Percentiles rank a stretch among this genome's conserved stretches.
These are phyloP conservation scores for Epinephelus awoara DNA, from an alignment of 2,797 vertebrate genomes.

Conservation along the genomic window DNA sequence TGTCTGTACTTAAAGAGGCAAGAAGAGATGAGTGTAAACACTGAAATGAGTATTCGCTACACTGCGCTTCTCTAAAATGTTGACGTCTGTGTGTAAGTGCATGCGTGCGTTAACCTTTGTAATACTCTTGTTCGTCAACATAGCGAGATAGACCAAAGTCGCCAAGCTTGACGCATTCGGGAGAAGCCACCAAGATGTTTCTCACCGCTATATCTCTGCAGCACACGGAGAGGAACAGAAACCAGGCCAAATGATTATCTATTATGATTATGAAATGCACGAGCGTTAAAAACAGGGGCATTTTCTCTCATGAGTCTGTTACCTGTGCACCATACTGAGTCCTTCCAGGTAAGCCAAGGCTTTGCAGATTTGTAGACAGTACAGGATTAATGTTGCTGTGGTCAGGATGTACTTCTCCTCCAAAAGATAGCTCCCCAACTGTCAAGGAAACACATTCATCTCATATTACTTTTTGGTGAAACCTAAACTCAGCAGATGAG, in stretches of 20 bases:
- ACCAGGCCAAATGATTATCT: not conserved
- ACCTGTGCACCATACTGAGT: constrained; percentile 94
- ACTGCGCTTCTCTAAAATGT: not conserved
- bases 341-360: constrained; percentile 94
- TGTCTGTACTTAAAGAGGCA: not conserved
- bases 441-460: not conserved
- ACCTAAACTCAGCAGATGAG: too few species aligned
- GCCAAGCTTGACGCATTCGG: constrained; percentile 91
- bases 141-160: constrained; percentile 96
- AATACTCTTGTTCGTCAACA: constrained; percentile 94
- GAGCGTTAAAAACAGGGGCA: too few species aligned
- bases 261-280: not conserved
- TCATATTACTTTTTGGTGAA: too few species aligned
- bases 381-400: constrained; percentile 86
- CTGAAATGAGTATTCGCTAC: not conserved
- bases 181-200: constrained; percentile 89
- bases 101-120: constrained; percentile 79
- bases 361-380: constrained; percentile 92
- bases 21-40: not conserved
- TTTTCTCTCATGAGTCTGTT: not conserved
- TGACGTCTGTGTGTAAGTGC: not conserved
- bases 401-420: constrained; percentile 86
- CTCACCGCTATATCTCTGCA: constrained; percentile 79
- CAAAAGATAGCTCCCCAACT: constrained; percentile 92
- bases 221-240: not conserved